Evolutionary conservation across 2,888 invertebrate species (phyloP).

Genomic region (Diaphora mendica): DNA sequence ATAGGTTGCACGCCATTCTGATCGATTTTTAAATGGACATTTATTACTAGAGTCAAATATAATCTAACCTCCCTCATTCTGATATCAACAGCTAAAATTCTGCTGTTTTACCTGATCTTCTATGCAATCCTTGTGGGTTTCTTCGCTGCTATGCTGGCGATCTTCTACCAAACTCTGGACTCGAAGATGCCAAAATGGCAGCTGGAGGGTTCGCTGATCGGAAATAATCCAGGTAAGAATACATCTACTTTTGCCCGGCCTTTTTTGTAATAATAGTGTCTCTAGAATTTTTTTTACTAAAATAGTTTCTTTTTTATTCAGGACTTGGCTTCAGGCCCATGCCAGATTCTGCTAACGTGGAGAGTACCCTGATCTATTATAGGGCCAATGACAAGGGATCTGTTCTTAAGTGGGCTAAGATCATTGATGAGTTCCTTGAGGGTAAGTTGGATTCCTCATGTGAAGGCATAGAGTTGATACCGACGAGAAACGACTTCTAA

Average conservation of each 20-base stretch:
- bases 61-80: neutral
- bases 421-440: constrained; percentile 91
- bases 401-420: constrained; percentile 92
- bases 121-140: constrained; percentile 96
- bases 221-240: constrained; percentile 95
- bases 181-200: constrained; percentile 95
- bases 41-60: neutral
- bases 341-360: constrained; percentile 94
- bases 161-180: constrained; percentile 97
- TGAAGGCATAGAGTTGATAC: neutral
- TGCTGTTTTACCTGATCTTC: constrained; percentile 98
- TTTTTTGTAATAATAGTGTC: neutral
- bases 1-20: too few species aligned
- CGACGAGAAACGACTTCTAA: neutral
- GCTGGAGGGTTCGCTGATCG: constrained; percentile 94
- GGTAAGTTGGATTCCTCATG: constrained; percentile 84
- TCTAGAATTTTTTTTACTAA: neutral
- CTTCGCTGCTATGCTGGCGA: constrained; percentile 97
- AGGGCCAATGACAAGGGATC: constrained; percentile 92
- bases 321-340: constrained; percentile 99
- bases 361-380: constrained; percentile 99
- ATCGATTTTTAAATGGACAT: too few species aligned
- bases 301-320: constrained; percentile 64
- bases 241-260: neutral
- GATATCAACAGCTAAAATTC: constrained; percentile 94